Base-by-base conservation (phyloP, 2,797 vertebrate genomes). In the Gadopsis bispinosus region DNA sequence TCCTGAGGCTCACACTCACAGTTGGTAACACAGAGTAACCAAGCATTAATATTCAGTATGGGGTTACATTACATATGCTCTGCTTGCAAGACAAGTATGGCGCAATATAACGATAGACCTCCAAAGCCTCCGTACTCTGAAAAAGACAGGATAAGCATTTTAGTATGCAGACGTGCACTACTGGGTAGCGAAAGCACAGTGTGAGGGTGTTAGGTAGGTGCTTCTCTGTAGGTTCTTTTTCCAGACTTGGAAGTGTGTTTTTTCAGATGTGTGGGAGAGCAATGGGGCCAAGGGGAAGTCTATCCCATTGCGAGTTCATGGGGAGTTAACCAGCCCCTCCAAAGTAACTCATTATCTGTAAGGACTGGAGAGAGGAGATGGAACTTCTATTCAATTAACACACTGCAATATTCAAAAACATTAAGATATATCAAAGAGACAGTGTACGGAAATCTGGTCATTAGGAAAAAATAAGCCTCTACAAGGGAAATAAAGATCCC, bases 1-100 rank as follows among this genome's bases (percentile, higher is more conserved):
- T 91, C 77, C 72, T 55, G 51, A 80, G 78, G 71, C 81, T 74
- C 64, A 74, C 63, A 20, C 56, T 82, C 83, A 48, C 83, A 86
- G 80, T 77, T 68, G 83, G 81, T 79, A 91, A 80, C 84, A 79
- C 64, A 45, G 76, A 80, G 81, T 89, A 89, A 83, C 83, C 72
- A 14, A 43, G 79, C 90, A 91, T 93, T 92, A 92, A 91, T 93
- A 93, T 92, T 92, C 90, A 90, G 78, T 13, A 50, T 68, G 71
- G 74, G 51, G 71, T 83, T 88, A 75, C 75, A 89, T 90, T 93
- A 90, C 81, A 90, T 80, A 69, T 75, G 88, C 88, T 87, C 83
- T 58, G 80, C 82, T 86, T 77, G 66, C 75, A 79, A 87, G 83
- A 90, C 83, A 80, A 81, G 83, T 56, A 73, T 83, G 85, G 80